phyloP scores from a whole-genome alignment of 1,140 invertebrate genomes.

The Drosophila ironensis region DNA sequence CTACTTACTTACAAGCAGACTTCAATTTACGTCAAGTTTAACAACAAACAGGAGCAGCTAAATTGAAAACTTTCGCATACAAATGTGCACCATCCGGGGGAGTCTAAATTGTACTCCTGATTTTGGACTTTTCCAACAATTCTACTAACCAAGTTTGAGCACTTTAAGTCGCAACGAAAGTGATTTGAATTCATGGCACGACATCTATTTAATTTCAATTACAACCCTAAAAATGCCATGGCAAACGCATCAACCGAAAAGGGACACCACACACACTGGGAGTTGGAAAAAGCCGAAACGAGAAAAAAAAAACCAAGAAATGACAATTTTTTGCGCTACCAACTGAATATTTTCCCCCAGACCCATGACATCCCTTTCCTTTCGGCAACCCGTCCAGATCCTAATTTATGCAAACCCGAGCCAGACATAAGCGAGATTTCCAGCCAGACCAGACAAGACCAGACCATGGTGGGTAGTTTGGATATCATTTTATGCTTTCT shows the following conservation, averaged over 20 bases:
- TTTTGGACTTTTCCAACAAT: background rate
- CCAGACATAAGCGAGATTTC: constrained; percentile 60
- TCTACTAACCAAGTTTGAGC: constrained; percentile 17
- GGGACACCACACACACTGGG: constrained; percentile 22
- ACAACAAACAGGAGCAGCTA: no score
- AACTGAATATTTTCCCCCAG: constrained; percentile 33
- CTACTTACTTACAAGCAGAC: no score
- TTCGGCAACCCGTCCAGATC: constrained; percentile 33
- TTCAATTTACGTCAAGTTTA: no score
- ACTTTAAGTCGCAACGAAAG: constrained; percentile 44
- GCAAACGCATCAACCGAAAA: constrained; percentile 72
- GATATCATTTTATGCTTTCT: constrained; percentile 79
- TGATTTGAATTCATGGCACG: constrained; percentile 77
- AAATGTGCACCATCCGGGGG: no score
- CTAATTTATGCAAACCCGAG: constrained; percentile 76
- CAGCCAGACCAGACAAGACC: constrained; percentile 21
- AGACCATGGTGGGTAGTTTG: constrained; percentile 49
- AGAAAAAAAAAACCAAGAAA: background rate
- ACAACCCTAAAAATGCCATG: constrained; percentile 72
- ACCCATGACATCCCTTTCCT: background rate
- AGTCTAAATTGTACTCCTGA: no score
- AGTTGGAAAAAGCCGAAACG: constrained; percentile 9
- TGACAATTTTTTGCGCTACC: constrained; percentile 58
- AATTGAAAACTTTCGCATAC: no score
- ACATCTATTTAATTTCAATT: constrained; percentile 80